Conservation (phyloP, 1,140 invertebrate species). For the Zaprionus inermis region DNA sequence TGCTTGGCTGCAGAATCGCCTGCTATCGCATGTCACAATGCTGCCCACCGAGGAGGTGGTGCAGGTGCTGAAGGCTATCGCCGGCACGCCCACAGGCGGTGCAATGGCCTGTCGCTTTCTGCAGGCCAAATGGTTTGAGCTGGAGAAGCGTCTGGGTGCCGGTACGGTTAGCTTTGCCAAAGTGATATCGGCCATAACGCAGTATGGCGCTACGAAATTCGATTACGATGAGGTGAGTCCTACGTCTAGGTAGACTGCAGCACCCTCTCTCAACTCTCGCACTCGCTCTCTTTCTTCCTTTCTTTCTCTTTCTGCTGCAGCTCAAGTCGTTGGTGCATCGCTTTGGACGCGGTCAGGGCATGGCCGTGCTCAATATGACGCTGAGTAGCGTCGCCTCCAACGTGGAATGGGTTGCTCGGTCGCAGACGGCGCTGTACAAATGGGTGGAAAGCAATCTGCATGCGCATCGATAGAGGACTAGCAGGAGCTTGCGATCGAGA, state of each 20-base stretch:
- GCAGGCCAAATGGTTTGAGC: conserved; percentile 89
- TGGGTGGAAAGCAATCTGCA: conserved; percentile 82
- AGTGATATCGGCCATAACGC: conserved; percentile 89
- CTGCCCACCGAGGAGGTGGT: conserved; percentile 89
- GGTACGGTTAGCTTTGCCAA: conserved; percentile 89
- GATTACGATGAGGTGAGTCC: conserved; percentile 88
- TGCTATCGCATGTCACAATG: conserved; percentile 88
- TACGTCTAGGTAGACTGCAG: neutral
- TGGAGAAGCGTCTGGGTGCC: conserved; percentile 88
- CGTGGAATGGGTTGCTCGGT: conserved; percentile 83
- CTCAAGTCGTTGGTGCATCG: conserved; percentile 82
- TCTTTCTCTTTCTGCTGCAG: conserved; percentile 35
- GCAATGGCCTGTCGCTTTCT: conserved; percentile 91
- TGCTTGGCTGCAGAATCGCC: conserved; percentile 89
- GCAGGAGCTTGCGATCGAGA: neutral
- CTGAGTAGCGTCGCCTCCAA: conserved; percentile 83
- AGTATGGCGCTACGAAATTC: conserved; percentile 89
- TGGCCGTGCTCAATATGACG: conserved; percentile 83
- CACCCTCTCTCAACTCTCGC: neutral
- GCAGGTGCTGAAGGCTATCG: conserved; percentile 88
- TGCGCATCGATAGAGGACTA: conserved; percentile 67
- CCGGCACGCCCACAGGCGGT: conserved; percentile 88
- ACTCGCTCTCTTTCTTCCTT: no score
- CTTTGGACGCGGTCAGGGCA: conserved; percentile 81
- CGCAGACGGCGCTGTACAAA: conserved; percentile 81